Conservation (phyloP, 2,113 vertebrate genomes). For the Takifugu flavidus region DNA sequence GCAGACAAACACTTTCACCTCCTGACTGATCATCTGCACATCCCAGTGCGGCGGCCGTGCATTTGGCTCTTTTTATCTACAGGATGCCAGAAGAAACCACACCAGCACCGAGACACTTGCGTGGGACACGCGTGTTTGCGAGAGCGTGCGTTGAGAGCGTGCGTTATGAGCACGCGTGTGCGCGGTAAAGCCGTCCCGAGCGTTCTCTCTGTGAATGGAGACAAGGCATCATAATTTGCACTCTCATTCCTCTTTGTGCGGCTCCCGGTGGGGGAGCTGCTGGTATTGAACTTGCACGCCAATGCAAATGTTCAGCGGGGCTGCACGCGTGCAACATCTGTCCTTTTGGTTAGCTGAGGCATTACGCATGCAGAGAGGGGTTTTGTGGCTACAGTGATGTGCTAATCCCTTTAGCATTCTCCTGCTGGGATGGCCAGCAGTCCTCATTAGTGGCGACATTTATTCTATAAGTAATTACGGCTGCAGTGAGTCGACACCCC, state of each 20-base stretch:
- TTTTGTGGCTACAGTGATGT: slow-evolving; percentile 43
- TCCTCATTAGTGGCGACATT: slow-evolving; percentile 44
- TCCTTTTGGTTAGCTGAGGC: slow-evolving; percentile 45
- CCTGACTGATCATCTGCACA: slow-evolving; percentile 51
- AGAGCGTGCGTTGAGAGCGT: neutral
- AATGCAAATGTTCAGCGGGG: slow-evolving; percentile 36
- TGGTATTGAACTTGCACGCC: slow-evolving; percentile 42
- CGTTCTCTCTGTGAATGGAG: slow-evolving; percentile 13
- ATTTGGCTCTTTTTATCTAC: slow-evolving; percentile 46
- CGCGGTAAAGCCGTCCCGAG: slow-evolving; percentile 11
- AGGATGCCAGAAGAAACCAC: slow-evolving; percentile 41
- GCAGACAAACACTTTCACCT: slow-evolving; percentile 67
- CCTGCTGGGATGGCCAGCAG: slow-evolving; percentile 40
- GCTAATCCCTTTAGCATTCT: slow-evolving; percentile 58
- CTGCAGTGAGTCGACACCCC: slow-evolving; percentile 11
- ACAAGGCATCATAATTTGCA: slow-evolving; percentile 22
- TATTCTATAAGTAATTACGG: slow-evolving; percentile 23
- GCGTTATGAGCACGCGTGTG: slow-evolving; percentile 4
- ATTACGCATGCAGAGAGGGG: slow-evolving; percentile 48
- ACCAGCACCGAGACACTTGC: slow-evolving; percentile 17
- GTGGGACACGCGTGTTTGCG: neutral
- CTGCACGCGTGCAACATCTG: slow-evolving; percentile 31
- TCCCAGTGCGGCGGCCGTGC: slow-evolving; percentile 66
- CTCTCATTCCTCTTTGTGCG: slow-evolving; percentile 38
- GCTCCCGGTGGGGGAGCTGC: slow-evolving; percentile 37